Base-by-base conservation (phyloP, 1,140 invertebrate species). In the Rhynchophorus ferrugineus region DNA sequence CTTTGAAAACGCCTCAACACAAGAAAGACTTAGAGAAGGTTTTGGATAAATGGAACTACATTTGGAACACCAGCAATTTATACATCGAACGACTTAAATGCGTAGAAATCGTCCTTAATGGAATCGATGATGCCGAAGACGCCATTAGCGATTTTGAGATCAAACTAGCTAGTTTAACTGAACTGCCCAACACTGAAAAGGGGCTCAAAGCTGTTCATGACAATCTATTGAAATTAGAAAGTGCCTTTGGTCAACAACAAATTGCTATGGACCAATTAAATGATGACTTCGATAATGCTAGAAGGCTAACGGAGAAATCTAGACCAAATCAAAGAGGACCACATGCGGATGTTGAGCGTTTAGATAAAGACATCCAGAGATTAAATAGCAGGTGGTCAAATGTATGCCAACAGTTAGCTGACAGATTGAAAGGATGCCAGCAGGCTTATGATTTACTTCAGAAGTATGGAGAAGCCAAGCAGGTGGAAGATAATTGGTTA, bases 341-440 rank as follows among this genome's bases (percentile, higher is more conserved):
- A 60, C 74, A 81, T 67, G 60, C 85, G 83, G 95, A 98, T 73
- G 79, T 99, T 48, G 94, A 97, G 61, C 75, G 86, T 13, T 69
- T 98, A n/a, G 94, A 98, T 67, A 87, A 90, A 58, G 94, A 98
- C 61, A 87, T 97, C 2, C 83, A 87, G 56, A 82, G 86, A 62
- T 71, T 98, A 3, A 89, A 88, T 57, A 81, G 79, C 33, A 77
- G 94, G 43, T 98, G 94, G 94, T 89, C 85, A 60, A 90, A 86
- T 59, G 84, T 96, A 9, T 92, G 89, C 69, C 81, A 81, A 29
- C 92, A 97, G 72, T 74, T 97, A 38, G 85, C 87, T 43, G 94
- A 98, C 64, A 84, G 91, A 84, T 68, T 95, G 22, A 80, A 87
- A 33, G 89, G 86, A 63, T 87, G 89, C 62, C 88, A 94, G 69